Conservation (phyloP, 2,113 vertebrate genomes). For the Ranitomeya imitator region DNA sequence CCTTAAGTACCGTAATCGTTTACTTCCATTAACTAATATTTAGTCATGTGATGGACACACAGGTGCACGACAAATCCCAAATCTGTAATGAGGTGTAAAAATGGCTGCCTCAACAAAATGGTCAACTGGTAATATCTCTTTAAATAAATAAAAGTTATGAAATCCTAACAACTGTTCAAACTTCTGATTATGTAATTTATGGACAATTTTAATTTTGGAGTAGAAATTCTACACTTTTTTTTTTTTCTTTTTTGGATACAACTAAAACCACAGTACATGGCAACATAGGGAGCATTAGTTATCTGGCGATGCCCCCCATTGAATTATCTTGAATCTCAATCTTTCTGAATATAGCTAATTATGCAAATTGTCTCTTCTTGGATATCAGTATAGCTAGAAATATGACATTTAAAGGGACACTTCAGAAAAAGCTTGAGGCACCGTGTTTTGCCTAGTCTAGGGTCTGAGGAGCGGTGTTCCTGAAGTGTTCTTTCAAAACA, state of each 20-base stretch:
- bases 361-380: no score
- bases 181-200: not conserved
- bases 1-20: no score
- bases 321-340: not conserved
- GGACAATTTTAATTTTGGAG: not conserved
- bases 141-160: not conserved
- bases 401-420: not conserved
- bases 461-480: no score
- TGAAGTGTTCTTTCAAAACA: not conserved
- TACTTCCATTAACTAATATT: no score
- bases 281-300: not conserved
- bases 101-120: not conserved
- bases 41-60: not conserved
- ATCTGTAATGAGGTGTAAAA: not conserved
- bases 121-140: not conserved
- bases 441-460: no score
- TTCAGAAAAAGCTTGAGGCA: no score
- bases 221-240: no score
- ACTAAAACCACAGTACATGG: not conserved
- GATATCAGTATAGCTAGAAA: not conserved
- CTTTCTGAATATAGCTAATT: not conserved
- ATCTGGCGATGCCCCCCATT: not conserved
- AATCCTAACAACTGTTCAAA: not conserved
- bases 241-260: not conserved
- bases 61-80: not conserved